phyloP scores from a whole-genome alignment of 2,888 invertebrate species.

The Apeira syringaria region DNA sequence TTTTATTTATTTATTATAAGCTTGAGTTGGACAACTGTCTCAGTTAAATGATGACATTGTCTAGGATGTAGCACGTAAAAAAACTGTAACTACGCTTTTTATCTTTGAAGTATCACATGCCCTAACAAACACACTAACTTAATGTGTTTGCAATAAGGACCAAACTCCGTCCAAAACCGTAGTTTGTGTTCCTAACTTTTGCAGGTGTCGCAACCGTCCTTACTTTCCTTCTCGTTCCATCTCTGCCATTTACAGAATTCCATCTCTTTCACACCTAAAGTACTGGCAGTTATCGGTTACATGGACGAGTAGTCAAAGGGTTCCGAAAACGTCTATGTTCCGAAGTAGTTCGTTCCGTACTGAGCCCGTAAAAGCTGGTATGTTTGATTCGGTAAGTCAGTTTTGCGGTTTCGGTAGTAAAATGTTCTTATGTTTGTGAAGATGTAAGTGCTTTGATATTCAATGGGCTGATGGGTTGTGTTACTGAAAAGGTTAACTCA shows the following conservation, averaged over 20 bases:
- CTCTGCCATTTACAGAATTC: not conserved
- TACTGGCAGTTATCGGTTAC: slow-evolving; percentile 3
- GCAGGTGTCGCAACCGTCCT: slow-evolving; percentile 28
- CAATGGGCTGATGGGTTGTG: no score
- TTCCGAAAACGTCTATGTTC: slow-evolving; percentile 7
- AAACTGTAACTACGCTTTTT: no score
- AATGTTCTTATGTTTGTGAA: slow-evolving; percentile 2
- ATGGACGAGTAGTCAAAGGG: slow-evolving; percentile 2
- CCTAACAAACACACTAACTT: slow-evolving; percentile 4
- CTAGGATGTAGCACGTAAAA: no score
- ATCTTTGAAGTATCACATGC: not conserved
- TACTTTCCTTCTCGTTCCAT: slow-evolving; percentile 17
- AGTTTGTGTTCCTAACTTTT: slow-evolving; percentile 29
- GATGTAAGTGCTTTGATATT: no score
- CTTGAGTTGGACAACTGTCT: no score
- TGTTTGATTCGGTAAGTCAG: slow-evolving; percentile 4
- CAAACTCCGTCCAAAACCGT: slow-evolving; percentile 24
- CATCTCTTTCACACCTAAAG: slow-evolving; percentile 9
- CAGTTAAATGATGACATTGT: no score
- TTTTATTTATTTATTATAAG: no score
- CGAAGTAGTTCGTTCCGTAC: slow-evolving; percentile 5
- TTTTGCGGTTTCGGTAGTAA: slow-evolving; percentile 3
- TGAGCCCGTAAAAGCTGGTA: slow-evolving; percentile 8
- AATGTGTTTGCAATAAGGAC: slow-evolving; percentile 15
- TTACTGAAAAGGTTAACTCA: no score